Conservation (phyloP, 2,888 invertebrate species). For the Folsomia manolachei region DNA sequence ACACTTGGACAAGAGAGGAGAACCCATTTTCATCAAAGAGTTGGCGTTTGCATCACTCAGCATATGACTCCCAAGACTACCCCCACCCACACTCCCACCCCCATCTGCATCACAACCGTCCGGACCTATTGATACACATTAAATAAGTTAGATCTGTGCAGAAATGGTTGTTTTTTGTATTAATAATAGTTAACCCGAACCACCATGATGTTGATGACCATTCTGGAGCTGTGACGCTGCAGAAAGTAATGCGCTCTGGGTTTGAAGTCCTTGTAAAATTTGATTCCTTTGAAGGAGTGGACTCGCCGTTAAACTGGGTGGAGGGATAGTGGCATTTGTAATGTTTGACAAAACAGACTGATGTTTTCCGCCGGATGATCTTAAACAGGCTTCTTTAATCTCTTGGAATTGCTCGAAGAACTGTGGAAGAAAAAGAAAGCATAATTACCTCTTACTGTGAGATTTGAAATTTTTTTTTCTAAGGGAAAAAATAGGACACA, state of each 20-base stretch:
- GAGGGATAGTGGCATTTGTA: slow-evolving; percentile 22
- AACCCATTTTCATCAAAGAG: slow-evolving; percentile 44
- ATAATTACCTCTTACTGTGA: background rate
- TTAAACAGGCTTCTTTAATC: slow-evolving; percentile 75
- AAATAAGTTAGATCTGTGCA: too few relatives aligned
- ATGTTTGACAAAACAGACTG: slow-evolving; percentile 19
- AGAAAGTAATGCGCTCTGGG: slow-evolving; percentile 39
- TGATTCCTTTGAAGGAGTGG: slow-evolving; percentile 40
- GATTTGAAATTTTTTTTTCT: background rate
- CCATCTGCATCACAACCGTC: slow-evolving; percentile 23
- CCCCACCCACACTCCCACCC: too few relatives aligned
- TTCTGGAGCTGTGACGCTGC: slow-evolving; percentile 40
- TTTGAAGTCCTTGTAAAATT: slow-evolving; percentile 39
- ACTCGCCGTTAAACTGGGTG: slow-evolving; percentile 37
- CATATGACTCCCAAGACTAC: slow-evolving; percentile 24
- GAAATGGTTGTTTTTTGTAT: background rate
- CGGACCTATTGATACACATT: background rate
- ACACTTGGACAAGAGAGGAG: slow-evolving; percentile 40
- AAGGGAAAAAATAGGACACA: background rate
- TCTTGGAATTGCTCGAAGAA: slow-evolving; percentile 98
- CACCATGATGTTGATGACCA: slow-evolving; percentile 32
- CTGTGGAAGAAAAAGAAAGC: slow-evolving; percentile 60
- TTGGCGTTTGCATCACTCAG: slow-evolving; percentile 45
- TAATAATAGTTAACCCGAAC: background rate
- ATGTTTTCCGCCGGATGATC: slow-evolving; percentile 56